phyloP scores from a whole-genome alignment of 2,113 vertebrate species.

The Pseudorectes ferrugineus region DNA sequence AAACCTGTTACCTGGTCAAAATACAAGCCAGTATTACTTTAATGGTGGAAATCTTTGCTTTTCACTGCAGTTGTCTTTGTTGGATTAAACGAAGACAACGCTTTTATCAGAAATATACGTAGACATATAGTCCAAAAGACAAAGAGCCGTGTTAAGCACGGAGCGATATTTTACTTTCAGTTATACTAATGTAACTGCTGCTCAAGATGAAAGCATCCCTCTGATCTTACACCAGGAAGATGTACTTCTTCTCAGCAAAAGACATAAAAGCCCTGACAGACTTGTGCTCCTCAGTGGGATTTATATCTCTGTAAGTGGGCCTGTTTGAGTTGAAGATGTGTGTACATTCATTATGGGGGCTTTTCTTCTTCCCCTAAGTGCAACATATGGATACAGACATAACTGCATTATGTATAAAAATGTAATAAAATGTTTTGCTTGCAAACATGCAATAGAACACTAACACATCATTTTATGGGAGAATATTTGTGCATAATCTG shows the following conservation, averaged over 20 bases:
- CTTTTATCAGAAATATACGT: background rate
- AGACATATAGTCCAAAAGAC: background rate
- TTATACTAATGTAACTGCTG: background rate
- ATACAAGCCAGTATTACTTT: background rate
- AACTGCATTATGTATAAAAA: background rate
- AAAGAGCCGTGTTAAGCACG: background rate
- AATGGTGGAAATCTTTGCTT: background rate
- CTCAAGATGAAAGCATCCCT: background rate
- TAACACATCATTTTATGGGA: conserved; percentile 19
- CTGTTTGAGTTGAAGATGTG: background rate
- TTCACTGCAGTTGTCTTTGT: background rate
- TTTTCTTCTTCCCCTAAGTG: background rate
- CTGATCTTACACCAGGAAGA: background rate
- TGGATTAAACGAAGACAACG: background rate
- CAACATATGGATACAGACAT: background rate
- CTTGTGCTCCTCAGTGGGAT: background rate
- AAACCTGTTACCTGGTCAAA: background rate
- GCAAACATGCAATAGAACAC: background rate
- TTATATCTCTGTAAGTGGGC: background rate
- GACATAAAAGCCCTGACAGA: background rate
- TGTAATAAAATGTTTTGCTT: background rate
- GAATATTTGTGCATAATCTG: background rate
- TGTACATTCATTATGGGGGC: background rate
- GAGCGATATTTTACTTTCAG: background rate
- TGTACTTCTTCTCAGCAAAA: background rate